Conservation (phyloP, 23 tunicate genomes). For the Aplidium turbinatum region DNA sequence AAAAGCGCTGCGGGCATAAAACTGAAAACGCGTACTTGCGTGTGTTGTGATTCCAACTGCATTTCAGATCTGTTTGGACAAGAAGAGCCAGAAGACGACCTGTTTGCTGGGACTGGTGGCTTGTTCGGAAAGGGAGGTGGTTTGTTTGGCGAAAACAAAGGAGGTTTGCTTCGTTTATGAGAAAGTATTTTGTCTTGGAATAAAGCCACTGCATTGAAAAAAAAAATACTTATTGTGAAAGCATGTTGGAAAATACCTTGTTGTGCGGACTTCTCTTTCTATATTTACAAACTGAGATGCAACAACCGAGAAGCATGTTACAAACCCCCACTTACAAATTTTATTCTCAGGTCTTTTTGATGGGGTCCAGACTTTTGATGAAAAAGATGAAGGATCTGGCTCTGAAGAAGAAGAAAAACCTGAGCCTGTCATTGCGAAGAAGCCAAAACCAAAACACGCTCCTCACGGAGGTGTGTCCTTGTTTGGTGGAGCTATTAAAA, state of each 20-base stretch:
- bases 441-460: slow-evolving; percentile 33
- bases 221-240: too few relatives aligned
- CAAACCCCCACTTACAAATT: neutral
- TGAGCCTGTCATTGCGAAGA: slow-evolving; percentile 26
- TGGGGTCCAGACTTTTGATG: slow-evolving; percentile 59
- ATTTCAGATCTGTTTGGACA: slow-evolving; percentile 53
- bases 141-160: slow-evolving; percentile 61
- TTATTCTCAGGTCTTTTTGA: slow-evolving; percentile 65
- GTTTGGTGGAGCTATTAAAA: slow-evolving; percentile 85
- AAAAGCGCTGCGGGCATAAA: too few relatives aligned
- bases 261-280: too few relatives aligned
- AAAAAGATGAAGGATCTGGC: slow-evolving; percentile 28
- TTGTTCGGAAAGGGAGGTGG: slow-evolving; percentile 62
- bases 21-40: too few relatives aligned
- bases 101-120: slow-evolving; percentile 70
- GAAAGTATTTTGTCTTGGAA: neutral
- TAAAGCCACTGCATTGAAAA: too few relatives aligned
- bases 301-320: too few relatives aligned
- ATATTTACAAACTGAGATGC: too few relatives aligned
- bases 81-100: slow-evolving; percentile 58
- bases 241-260: too few relatives aligned
- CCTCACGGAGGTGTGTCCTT: slow-evolving; percentile 73
- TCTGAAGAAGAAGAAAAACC: slow-evolving; percentile 42
- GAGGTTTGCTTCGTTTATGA: slow-evolving; percentile 6
- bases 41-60: too few relatives aligned